phyloP scores from a whole-genome alignment of 2,888 invertebrate genomes.

The Machimus rusticus region DNA sequence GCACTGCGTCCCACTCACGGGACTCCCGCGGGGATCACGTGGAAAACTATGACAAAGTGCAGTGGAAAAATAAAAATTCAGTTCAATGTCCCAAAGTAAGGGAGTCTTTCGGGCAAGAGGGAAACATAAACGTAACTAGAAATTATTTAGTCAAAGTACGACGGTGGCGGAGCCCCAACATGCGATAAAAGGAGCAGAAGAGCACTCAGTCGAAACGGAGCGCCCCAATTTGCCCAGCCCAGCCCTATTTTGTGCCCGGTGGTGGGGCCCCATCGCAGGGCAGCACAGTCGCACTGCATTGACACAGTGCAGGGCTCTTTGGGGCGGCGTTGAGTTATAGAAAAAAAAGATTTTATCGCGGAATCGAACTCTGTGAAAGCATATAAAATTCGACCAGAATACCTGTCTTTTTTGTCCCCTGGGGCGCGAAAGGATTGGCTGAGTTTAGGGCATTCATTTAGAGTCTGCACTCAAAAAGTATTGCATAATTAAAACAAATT shows the following conservation, averaged over 20 bases:
- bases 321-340: neutral
- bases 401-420: neutral
- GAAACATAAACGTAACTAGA: slow-evolving; percentile 10
- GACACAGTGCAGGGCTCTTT: neutral
- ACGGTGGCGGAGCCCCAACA: neutral
- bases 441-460: neutral
- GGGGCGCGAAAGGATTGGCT: neutral
- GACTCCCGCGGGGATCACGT: neutral
- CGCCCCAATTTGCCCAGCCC: neutral
- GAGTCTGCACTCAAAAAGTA: too few relatives aligned
- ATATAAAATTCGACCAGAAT: neutral
- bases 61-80: slow-evolving; percentile 5
- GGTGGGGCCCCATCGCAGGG: neutral
- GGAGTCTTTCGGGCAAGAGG: neutral
- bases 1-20: neutral
- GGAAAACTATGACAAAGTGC: neutral
- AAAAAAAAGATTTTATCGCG: neutral
- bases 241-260: neutral
- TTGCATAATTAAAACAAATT: too few relatives aligned
- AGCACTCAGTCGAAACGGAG: neutral
- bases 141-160: slow-evolving; percentile 6
- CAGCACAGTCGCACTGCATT: slow-evolving; percentile 28
- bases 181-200: neutral
- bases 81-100: slow-evolving; percentile 8
- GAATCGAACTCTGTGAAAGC: slow-evolving; percentile 21